These are phyloP conservation scores for Lasioglossum villosulum DNA, from an alignment of 2,888 invertebrate species.

Conservation along the genomic window DNA sequence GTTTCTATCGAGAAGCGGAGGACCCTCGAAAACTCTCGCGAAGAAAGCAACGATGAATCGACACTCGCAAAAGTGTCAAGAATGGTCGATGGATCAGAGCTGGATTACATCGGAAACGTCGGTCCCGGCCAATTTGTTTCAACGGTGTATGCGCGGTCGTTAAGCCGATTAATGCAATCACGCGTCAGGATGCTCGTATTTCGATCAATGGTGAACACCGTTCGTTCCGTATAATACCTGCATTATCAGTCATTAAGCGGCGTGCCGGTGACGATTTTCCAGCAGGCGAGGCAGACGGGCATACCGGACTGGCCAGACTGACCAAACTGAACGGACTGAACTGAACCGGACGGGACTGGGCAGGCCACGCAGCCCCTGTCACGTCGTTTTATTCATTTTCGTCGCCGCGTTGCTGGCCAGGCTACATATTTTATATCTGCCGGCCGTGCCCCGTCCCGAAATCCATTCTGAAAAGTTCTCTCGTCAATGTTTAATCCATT, in stretches of 20 bases:
- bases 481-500: constrained; percentile 61
- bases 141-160: constrained; percentile 62
- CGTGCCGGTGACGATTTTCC: constrained; percentile 49
- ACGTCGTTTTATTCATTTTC: constrained; percentile 40
- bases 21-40: background rate
- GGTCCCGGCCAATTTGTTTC: constrained; percentile 75
- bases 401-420: background rate
- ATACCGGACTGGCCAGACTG: background rate
- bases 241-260: constrained; percentile 73
- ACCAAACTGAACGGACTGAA: background rate
- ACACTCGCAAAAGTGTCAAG: constrained; percentile 1
- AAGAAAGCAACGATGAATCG: background rate
- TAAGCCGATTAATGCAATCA: constrained; percentile 77
- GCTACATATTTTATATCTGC: constrained; percentile 59
- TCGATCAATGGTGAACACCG: constrained; percentile 68
- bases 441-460: constrained; percentile 17
- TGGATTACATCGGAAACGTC: constrained; percentile 62
- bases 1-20: background rate
- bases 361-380: background rate
- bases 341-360: background rate
- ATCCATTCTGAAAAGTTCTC: constrained; percentile 48
- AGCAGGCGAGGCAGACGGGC: background rate
- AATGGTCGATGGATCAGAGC: background rate
- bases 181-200: constrained; percentile 64
- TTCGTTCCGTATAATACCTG: constrained; percentile 67